phyloP scores from a whole-genome alignment of 2,888 invertebrate genomes.

The Julus scandinavius region DNA sequence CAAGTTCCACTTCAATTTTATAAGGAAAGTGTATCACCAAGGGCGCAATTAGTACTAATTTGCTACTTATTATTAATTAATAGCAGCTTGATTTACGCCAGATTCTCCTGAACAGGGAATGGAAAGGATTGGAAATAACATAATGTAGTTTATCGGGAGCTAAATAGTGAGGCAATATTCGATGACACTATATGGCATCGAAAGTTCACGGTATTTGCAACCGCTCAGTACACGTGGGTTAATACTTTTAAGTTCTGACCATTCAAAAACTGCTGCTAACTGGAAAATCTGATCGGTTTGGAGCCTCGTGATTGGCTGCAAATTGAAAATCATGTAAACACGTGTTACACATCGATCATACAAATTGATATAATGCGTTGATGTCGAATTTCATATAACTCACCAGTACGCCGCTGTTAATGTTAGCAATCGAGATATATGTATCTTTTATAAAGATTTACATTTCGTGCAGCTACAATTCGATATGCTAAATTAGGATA shows the following conservation, averaged over 20 bases:
- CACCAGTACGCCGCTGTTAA: no score
- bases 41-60: background rate
- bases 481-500: no score
- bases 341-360: no score
- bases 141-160: background rate
- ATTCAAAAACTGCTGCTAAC: background rate
- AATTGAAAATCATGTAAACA: background rate
- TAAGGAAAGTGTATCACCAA: background rate
- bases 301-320: background rate
- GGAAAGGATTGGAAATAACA: background rate
- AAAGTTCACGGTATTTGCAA: background rate
- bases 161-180: constrained; percentile 4
- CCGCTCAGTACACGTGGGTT: background rate
- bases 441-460: no score
- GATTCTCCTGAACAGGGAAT: background rate
- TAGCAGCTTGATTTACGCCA: background rate
- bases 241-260: background rate
- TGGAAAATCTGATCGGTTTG: background rate
- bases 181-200: background rate
- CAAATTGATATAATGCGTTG: no score
- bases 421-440: no score
- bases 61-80: constrained; percentile 5
- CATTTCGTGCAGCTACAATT: no score
- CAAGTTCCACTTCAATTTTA: constrained; percentile 12
- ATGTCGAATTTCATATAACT: no score